Percentiles rank a stretch among this genome's conserved stretches.
Conservation (phyloP, 2,888 invertebrate species). For the Sminthurides aquaticus region DNA sequence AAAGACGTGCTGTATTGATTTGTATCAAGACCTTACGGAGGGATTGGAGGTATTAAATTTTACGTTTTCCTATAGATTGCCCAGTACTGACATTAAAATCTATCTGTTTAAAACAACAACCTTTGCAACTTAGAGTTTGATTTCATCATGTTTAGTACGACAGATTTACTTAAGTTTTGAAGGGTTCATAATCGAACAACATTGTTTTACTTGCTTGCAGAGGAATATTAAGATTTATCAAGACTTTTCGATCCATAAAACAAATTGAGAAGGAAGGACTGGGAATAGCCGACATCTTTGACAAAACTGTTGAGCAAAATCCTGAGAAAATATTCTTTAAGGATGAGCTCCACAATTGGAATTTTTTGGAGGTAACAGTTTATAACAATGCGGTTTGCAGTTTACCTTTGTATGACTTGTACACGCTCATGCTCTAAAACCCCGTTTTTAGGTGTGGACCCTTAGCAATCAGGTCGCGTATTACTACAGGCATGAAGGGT, state of each 20-base stretch:
- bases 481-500: conserved; percentile 67
- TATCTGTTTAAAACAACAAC: too few species aligned
- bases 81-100: too few species aligned
- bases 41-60: too few species aligned
- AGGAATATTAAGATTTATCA: conserved; percentile 9
- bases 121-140: too few species aligned
- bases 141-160: too few species aligned
- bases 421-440: too few species aligned
- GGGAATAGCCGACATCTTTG: conserved; percentile 12
- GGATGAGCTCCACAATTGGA: conserved; percentile 16
- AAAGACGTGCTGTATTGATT: too few species aligned
- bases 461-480: conserved; percentile 75
- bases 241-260: not conserved
- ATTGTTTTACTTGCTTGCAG: not conserved
- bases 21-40: too few species aligned
- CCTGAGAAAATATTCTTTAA: conserved; percentile 10
- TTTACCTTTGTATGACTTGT: not conserved
- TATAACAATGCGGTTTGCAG: too few species aligned
- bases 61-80: too few species aligned
- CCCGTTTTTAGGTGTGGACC: conserved; percentile 69
- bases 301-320: conserved; percentile 2
- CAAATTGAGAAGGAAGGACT: conserved; percentile 1
- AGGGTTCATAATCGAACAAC: not conserved
- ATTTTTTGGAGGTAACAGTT: conserved; percentile 16
- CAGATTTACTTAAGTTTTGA: too few species aligned